These are phyloP conservation scores for Dicycla oo DNA, from an alignment of 2,888 invertebrate species.

Conservation along the genomic window DNA sequence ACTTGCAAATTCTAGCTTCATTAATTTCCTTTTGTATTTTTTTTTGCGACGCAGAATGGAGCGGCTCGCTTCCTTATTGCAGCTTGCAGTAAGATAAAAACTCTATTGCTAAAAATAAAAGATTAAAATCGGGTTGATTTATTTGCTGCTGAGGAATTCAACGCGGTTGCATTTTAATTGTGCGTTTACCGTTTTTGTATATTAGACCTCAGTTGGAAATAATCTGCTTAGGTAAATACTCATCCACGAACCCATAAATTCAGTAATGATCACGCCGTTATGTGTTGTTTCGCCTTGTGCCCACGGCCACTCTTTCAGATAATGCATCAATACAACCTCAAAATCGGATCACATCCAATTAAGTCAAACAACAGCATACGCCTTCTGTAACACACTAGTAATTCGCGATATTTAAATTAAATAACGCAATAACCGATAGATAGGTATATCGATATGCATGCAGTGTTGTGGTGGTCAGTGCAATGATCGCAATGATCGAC, in stretches of 20 bases:
- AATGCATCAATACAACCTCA: conserved; percentile 42
- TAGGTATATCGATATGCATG: conserved; percentile 56
- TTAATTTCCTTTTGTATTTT: conserved; percentile 49
- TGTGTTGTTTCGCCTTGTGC: conserved; percentile 36
- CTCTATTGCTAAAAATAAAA: conserved; percentile 29
- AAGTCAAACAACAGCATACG: conserved; percentile 36
- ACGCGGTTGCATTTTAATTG: conserved; percentile 15
- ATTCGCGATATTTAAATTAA: conserved; percentile 45
- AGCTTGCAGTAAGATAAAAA: conserved; percentile 46
- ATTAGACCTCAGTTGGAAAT: conserved; percentile 2
- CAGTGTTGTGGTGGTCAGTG: conserved; percentile 67
- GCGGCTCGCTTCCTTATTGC: conserved; percentile 38
- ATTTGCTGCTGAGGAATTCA: conserved; percentile 33
- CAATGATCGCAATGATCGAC: conserved; percentile 76
- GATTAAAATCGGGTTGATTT: conserved; percentile 38
- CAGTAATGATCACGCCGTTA: conserved; percentile 11
- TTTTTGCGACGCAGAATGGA: conserved; percentile 31
- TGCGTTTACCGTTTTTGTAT: conserved; percentile 10
- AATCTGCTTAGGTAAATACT: not conserved
- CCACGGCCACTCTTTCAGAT: conserved; percentile 49
- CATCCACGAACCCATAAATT: conserved; percentile 20
- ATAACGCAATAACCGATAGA: conserved; percentile 45
- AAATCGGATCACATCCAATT: conserved; percentile 46
- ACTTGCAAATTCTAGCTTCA: conserved; percentile 28
- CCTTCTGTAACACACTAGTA: conserved; percentile 24